Evolutionary conservation across 2,888 invertebrate species (phyloP).

Genomic region (Onchidella celtica): DNA sequence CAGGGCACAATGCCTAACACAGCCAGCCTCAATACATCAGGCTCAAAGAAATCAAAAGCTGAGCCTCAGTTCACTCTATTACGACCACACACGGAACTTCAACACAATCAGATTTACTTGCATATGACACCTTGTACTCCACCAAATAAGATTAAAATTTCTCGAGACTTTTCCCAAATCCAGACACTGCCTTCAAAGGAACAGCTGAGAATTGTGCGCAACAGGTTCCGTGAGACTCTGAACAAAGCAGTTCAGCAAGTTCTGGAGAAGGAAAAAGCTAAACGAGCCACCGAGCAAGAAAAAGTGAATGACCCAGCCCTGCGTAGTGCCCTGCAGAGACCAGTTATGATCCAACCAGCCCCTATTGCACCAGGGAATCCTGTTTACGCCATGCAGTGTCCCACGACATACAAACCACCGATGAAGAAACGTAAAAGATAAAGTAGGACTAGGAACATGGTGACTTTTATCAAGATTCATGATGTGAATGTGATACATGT

Average conservation of each 20-base stretch:
- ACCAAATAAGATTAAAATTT: constrained; percentile 48
- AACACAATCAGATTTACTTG: constrained; percentile 45
- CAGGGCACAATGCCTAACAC: background rate
- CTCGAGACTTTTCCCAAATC: constrained; percentile 49
- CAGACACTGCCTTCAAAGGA: constrained; percentile 51
- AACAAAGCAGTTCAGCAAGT: constrained; percentile 48
- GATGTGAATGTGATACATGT: no score
- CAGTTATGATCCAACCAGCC: background rate
- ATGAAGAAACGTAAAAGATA: constrained; percentile 11
- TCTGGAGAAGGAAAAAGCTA: constrained; percentile 36
- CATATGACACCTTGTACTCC: constrained; percentile 39
- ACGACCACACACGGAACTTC: constrained; percentile 45
- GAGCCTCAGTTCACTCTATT: constrained; percentile 49
- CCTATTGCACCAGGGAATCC: background rate
- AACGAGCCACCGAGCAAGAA: background rate
- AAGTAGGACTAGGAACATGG: no score
- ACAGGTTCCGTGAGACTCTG: constrained; percentile 46
- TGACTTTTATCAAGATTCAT: no score
- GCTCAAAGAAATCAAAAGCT: constrained; percentile 21
- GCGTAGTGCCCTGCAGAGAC: constrained; percentile 32
- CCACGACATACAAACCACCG: background rate
- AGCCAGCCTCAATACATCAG: background rate
- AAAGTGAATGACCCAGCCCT: constrained; percentile 30
- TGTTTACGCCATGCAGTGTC: background rate
- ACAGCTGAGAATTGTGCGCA: constrained; percentile 48